Percentiles rank a stretch among this genome's conserved stretches.
phyloP scores from a whole-genome alignment of 1,140 invertebrate genomes.

The Drosophila novamexicana region DNA sequence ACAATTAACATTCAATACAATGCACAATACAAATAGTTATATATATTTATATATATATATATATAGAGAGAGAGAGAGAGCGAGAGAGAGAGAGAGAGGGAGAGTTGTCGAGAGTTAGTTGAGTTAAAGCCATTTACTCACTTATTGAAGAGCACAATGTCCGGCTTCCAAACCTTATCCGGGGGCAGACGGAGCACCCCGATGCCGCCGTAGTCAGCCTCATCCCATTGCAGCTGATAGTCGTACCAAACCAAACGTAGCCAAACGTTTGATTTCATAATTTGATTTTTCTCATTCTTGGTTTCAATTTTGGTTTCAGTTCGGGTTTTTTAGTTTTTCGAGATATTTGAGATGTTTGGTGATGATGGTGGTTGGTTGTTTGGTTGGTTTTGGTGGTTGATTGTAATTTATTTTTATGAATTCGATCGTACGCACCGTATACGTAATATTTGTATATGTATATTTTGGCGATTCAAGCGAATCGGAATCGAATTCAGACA shows the following conservation, averaged over 20 bases:
- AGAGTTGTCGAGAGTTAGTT: conserved; percentile 39
- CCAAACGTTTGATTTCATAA: conserved; percentile 99
- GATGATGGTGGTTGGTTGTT: conserved; percentile 55
- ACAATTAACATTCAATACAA: conserved; percentile 16
- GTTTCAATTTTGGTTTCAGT: conserved; percentile 80
- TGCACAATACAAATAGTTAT: conserved; percentile 13
- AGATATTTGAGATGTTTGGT: conserved; percentile 34
- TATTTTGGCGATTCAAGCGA: conserved; percentile 54
- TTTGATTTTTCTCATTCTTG: conserved; percentile 99
- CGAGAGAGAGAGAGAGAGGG: conserved; percentile 14
- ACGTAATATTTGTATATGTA: conserved; percentile 31
- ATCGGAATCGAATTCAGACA: conserved; percentile 60
- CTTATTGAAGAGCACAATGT: conserved; percentile 99
- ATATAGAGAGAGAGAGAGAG: conserved; percentile 4
- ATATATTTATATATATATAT: neutral
- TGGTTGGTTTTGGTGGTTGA: conserved; percentile 46
- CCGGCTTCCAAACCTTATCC: conserved; percentile 99
- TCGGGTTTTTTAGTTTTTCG: conserved; percentile 47
- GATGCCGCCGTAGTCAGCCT: conserved; percentile 98
- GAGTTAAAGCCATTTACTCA: conserved; percentile 86
- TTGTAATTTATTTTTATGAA: conserved; percentile 44
- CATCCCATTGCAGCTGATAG: conserved; percentile 99
- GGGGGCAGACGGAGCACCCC: conserved; percentile 96
- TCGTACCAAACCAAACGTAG: conserved; percentile 98
- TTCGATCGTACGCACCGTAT: conserved; percentile 34